Base-by-base conservation (phyloP, 2,888 invertebrate genomes). In the Bellardia pandia region DNA sequence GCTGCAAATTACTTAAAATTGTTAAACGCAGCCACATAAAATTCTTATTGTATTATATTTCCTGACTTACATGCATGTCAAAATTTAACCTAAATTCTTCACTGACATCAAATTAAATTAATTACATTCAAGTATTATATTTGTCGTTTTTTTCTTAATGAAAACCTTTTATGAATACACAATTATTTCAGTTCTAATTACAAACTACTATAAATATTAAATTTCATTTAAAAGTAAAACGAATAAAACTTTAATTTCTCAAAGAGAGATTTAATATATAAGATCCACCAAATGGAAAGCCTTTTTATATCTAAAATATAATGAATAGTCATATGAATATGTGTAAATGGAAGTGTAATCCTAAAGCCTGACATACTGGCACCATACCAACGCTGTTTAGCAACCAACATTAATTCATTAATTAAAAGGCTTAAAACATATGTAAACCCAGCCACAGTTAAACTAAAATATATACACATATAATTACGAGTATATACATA, bases 361-460 rank as follows among this genome's bases (percentile, higher is more conserved):
- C 4, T 7, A 60, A 13, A 42, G 11, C 9, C 56, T 74, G 16
- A 33, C 53, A 53, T 5, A 51, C 48, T 51, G 40, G 56, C 66
- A 58, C 14, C 80, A 66, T 76, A 16, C 30, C 64, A 71, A 45
- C 16, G n/a, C 68, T 72, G n/a, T 60, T 68, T 62, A 53, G 64
- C 82, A 78, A 69, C 77, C 76, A 69, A 81, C 84, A 87, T 87
- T 87, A 78, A 87, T 81, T 84, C 86, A 87, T 85, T 87, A 87
- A 85, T 87, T 85, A 85, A 87, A 85, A 87, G 81, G 84, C 80
- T 84, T 80, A 80, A 85, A 80, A 87, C 86, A 87, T 75, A 78
- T 87, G 82, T 81, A 74, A 74, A 69, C 51, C 42, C 53, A 16
- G 48, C 74, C 74, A 42, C 72, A 72, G 37, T 56, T 33, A 45